Conservation (phyloP, 2,797 vertebrate species). For the Lindbergichthys nudifrons region DNA sequence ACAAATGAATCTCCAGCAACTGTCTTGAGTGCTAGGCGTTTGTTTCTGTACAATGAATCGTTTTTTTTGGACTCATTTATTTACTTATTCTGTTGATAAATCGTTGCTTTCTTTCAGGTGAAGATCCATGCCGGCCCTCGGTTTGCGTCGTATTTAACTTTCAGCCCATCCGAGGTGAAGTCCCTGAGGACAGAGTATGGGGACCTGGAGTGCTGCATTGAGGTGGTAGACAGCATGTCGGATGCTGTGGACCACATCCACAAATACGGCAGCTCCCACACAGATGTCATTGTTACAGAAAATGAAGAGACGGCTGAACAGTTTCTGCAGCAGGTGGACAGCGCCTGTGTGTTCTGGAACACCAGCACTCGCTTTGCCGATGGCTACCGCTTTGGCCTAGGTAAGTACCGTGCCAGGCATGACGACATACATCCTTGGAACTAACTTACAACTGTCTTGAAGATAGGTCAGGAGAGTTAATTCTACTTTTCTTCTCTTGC, state of each 20-base stretch:
- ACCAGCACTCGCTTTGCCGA: conserved; percentile 94
- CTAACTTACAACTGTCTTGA: not conserved
- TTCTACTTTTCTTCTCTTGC: conserved; percentile 19
- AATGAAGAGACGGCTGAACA: conserved; percentile 94
- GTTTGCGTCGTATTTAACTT: conserved; percentile 97
- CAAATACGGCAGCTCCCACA: conserved; percentile 98
- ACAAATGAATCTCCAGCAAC: not conserved
- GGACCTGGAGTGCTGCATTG: conserved; percentile 95
- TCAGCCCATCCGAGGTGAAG: conserved; percentile 96
- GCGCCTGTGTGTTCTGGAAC: conserved; percentile 98
- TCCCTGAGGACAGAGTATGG: conserved; percentile 96
- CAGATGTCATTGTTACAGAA: conserved; percentile 94
- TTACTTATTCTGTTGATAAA: not conserved
- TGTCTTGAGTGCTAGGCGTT: not conserved
- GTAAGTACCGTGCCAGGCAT: conserved; percentile 68
- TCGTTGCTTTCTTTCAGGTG: conserved; percentile 84
- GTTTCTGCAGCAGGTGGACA: conserved; percentile 96
- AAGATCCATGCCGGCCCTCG: conserved; percentile 96
- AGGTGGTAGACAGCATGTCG: conserved; percentile 93
- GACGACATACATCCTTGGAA: not conserved
- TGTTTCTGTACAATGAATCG: not conserved
- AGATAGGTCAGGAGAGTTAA: not conserved
- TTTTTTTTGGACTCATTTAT: not conserved
- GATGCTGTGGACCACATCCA: conserved; percentile 97
- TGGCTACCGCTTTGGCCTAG: conserved; percentile 95